A percentile compares a stretch with the other conserved stretches of the same genome.
Evolutionary conservation across 2,113 vertebrate species (phyloP).

Genomic region (Gopherus evgoodei): DNA sequence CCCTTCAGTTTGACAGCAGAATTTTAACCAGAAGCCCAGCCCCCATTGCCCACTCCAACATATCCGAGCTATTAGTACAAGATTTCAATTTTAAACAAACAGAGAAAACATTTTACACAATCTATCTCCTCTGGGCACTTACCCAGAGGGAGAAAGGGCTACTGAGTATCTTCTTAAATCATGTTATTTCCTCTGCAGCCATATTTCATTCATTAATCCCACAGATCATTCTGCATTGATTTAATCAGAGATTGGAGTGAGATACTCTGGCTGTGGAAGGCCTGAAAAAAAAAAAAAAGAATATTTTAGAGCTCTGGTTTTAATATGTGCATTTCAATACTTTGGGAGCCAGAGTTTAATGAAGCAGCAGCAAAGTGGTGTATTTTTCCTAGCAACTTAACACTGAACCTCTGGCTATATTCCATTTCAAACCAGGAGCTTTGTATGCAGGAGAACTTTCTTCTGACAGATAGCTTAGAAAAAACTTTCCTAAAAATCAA

Average conservation of each 20-base stretch:
- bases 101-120: background rate
- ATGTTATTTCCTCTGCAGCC: background rate
- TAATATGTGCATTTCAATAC: background rate
- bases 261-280: background rate
- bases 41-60: background rate
- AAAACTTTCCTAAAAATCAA: too few species aligned
- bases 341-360: background rate
- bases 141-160: background rate
- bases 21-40: background rate
- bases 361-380: background rate
- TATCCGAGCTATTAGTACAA: background rate
- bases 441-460: background rate
- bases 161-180: background rate
- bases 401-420: background rate
- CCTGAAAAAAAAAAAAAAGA: background rate
- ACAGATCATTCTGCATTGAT: constrained; percentile 13
- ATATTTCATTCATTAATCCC: constrained; percentile 3
- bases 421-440: background rate
- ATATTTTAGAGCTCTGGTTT: background rate
- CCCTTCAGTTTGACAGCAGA: background rate
- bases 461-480: background rate
- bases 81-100: background rate
- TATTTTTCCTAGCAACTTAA: background rate
- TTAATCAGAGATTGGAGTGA: constrained; percentile 35
- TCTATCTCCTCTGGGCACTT: background rate